Base-by-base conservation (phyloP, 2,888 invertebrate genomes). In the Trachelus troglodyta region DNA sequence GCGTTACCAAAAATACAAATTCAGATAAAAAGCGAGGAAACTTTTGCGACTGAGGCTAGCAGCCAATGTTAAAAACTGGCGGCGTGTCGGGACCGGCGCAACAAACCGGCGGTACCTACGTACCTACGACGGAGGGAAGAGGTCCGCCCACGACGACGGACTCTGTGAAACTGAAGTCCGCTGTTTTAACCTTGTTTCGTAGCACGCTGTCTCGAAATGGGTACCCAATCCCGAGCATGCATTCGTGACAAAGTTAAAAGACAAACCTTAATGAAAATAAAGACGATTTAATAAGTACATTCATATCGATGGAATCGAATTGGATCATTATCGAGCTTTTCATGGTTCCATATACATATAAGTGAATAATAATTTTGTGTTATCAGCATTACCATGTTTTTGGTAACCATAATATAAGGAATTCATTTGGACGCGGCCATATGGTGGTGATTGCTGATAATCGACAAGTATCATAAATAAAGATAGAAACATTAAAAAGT, bases 161-260 rank as follows among this genome's bases (percentile, higher is more conserved):
- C 86, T 84, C 83, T 80, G 85, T 86, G 82, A 81, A 86, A 89
- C 89, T 89, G 71, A 71, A 71, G 71, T 71, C 71, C 31, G 12
- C 71, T n/a, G 71, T 71, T 71, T 34, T 71, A 71, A 71, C 71
- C 31, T 71, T 34, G 71, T 34, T 71, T 71, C 71, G 31, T 56
- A 71, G 31, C 71, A 71, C 71, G 71, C 71, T 34, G 71, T 71
- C 71, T 71, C 71, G 12, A 71, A 71, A 71, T 34, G 71, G 71
- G 15, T 56, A 56, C 40, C 40, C 40, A 56, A 56, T 15, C 15
- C 9, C 40, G 40, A 56, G 40, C 40, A 56, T 56, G 40, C 40
- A 56, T 56, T 56, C 23, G 15, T 9, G 40, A 56, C 23, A 56
- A 56, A 56, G 15, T 23, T 23, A 6, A 9, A 23, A 4, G 9